Conservation (phyloP, 2,888 invertebrate species). For the Eristalis arbustorum region DNA sequence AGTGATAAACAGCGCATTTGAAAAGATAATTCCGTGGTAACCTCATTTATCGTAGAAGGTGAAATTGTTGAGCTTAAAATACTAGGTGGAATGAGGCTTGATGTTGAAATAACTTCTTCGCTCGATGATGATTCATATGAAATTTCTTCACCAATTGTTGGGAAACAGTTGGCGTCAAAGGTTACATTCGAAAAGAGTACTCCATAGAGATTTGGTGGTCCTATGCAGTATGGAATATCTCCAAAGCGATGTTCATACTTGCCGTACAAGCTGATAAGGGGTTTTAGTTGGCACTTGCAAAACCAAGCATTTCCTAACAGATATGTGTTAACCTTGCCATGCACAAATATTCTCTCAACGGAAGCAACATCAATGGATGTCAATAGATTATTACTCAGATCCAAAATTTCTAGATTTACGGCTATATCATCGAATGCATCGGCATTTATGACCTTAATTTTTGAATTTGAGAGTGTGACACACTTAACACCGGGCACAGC, state of each 20-base stretch:
- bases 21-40: neutral
- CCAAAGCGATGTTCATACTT: constrained; percentile 72
- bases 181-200: constrained; percentile 64
- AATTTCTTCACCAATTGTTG: neutral
- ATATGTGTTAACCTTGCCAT: constrained; percentile 65
- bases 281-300: constrained; percentile 74
- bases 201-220: constrained; percentile 73
- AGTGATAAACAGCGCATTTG: constrained; percentile 43
- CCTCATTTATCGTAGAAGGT: neutral
- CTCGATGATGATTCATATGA: neutral
- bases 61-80: neutral
- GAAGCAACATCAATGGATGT: constrained; percentile 70
- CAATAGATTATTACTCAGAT: constrained; percentile 75
- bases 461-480: constrained; percentile 72
- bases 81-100: neutral
- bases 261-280: constrained; percentile 71
- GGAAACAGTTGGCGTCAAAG: neutral
- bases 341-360: constrained; percentile 63
- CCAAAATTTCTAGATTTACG: constrained; percentile 71
- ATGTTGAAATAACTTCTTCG: neutral
- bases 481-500: constrained; percentile 73
- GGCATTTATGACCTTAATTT: constrained; percentile 72
- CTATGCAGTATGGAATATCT: constrained; percentile 74
- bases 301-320: constrained; percentile 75
- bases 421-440: constrained; percentile 74